phyloP scores from a whole-genome alignment of 37 sponge, comb jelly and placozoan species.

The Theonella swinhoei region DNA sequence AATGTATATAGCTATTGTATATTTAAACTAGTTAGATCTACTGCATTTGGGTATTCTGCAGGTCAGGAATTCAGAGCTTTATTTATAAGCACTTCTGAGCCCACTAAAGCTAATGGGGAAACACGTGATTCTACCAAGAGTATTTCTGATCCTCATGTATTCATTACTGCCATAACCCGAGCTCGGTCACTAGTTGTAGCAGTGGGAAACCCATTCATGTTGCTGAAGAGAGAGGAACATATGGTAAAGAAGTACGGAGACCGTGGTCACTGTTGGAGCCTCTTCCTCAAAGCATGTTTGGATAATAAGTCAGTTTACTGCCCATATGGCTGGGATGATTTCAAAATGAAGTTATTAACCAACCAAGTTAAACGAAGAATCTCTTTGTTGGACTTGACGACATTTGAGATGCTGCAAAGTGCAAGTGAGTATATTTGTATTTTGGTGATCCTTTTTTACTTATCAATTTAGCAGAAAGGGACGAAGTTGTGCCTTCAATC shows the following conservation, averaged over 20 bases:
- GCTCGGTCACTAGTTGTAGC: constrained; percentile 60
- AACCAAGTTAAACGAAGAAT: too few species aligned
- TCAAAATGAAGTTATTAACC: too few species aligned
- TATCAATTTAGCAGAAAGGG: too few species aligned
- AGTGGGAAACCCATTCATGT: constrained; percentile 58
- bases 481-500: too few species aligned
- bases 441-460: too few species aligned
- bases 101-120: constrained; percentile 15
- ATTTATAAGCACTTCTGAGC: constrained; percentile 58
- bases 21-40: too few species aligned
- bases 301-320: neutral
- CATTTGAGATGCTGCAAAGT: too few species aligned
- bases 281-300: constrained; percentile 47
- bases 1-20: neutral
- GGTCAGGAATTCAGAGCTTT: constrained; percentile 48
- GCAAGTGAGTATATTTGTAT: too few species aligned
- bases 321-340: too few species aligned
- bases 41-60: neutral
- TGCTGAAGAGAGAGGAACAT: constrained; percentile 29
- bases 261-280: constrained; percentile 55
- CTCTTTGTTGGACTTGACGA: too few species aligned
- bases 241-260: constrained; percentile 44
- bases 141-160: constrained; percentile 40
- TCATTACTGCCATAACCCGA: constrained; percentile 65
- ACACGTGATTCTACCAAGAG: constrained; percentile 50